phyloP scores from a whole-genome alignment of 2,888 invertebrate species.

The Galerucella calmariensis region DNA sequence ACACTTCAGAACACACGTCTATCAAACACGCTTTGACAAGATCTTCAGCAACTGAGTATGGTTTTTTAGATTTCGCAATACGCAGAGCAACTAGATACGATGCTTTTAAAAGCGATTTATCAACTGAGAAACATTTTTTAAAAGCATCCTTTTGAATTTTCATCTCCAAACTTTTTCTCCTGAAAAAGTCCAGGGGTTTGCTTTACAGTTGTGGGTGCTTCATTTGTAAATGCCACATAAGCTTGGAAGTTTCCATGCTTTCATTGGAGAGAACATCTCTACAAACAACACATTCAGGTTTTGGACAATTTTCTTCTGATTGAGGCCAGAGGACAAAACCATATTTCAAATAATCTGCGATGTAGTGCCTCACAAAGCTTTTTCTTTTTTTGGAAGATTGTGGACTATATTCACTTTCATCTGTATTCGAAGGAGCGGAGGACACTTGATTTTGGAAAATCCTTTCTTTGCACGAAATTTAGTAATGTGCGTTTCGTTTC shows the following conservation, averaged over 20 bases:
- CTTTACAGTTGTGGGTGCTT: constrained; percentile 9
- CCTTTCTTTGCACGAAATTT: constrained; percentile 4
- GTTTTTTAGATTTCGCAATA: constrained; percentile 15
- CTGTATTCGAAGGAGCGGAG: constrained; percentile 1
- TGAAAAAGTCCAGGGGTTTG: constrained; percentile 18
- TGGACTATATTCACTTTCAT: constrained; percentile 5
- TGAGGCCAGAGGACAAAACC: constrained; percentile 3
- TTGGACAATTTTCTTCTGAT: constrained; percentile 1
- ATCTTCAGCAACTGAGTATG: constrained; percentile 13
- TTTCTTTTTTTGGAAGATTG: constrained; percentile 5
- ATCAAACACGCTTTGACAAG: constrained; percentile 1
- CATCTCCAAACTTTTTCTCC: neutral
- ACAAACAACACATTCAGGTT: constrained; percentile 6
- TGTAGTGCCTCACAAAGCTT: constrained; percentile 7
- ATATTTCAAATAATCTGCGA: constrained; percentile 8
- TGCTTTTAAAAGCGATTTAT: constrained; percentile 15
- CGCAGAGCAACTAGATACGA: constrained; percentile 15
- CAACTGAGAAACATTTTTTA: neutral
- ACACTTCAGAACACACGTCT: constrained; percentile 2
- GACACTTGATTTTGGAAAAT: constrained; percentile 5
- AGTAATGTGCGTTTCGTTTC: constrained; percentile 7
- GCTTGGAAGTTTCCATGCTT: constrained; percentile 14
- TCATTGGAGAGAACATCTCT: neutral
- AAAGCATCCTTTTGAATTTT: constrained; percentile 8
- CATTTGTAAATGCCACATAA: constrained; percentile 2